phyloP scores from a whole-genome alignment of 2,113 vertebrate species.

The Tursiops truncatus region DNA sequence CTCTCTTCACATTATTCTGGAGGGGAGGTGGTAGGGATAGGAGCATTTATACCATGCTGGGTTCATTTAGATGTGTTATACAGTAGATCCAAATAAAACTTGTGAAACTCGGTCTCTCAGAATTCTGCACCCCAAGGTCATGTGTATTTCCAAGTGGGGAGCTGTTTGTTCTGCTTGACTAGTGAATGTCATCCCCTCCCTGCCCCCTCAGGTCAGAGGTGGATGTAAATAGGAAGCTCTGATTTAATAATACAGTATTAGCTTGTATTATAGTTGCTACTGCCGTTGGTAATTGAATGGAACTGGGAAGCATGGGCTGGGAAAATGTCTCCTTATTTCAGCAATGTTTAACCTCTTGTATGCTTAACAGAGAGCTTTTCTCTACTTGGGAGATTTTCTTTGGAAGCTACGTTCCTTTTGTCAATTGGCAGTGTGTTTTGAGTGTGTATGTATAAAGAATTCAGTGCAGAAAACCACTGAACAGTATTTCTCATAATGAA shows the following conservation, averaged over 20 bases:
- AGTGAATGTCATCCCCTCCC: constrained; percentile 62
- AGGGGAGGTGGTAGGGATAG: neutral
- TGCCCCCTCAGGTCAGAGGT: constrained; percentile 60
- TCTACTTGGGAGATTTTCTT: constrained; percentile 67
- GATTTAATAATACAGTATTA: constrained; percentile 67
- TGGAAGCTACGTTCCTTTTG: constrained; percentile 62
- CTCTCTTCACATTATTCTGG: constrained; percentile 23
- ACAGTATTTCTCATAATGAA: constrained; percentile 43
- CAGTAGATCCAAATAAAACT: constrained; percentile 70
- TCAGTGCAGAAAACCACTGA: constrained; percentile 47
- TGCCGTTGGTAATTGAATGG: constrained; percentile 69
- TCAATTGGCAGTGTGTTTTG: constrained; percentile 69
- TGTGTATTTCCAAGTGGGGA: constrained; percentile 69
- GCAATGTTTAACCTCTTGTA: constrained; percentile 71
- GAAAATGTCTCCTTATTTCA: constrained; percentile 73
- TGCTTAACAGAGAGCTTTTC: constrained; percentile 63
- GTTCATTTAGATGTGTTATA: constrained; percentile 48
- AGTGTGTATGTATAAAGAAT: neutral
- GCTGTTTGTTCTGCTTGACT: constrained; percentile 61
- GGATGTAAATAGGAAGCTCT: constrained; percentile 42
- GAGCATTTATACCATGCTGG: constrained; percentile 20
- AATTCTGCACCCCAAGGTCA: constrained; percentile 71
- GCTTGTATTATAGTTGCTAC: constrained; percentile 51
- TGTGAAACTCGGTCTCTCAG: constrained; percentile 49
- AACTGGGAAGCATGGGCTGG: constrained; percentile 64